Conservation (phyloP, 2,113 vertebrate species). For the Albula goreensis region DNA sequence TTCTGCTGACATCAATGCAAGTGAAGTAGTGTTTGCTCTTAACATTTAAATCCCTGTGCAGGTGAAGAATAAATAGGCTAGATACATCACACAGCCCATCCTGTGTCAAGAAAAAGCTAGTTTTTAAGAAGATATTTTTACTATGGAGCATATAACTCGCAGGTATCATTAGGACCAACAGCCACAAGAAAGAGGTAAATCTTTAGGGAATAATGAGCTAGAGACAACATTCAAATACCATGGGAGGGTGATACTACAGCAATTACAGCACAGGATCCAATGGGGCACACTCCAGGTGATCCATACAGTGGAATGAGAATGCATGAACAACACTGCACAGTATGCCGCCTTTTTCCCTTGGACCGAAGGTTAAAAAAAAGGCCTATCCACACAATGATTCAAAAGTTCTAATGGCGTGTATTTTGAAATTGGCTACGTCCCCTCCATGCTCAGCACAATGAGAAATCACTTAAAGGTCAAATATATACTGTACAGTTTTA, state of each 20-base stretch:
- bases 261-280: neutral
- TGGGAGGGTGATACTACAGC: neutral
- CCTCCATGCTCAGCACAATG: neutral
- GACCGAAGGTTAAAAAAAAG: neutral
- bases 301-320: neutral
- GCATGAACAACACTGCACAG: neutral
- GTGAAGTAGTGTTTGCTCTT: neutral
- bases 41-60: neutral
- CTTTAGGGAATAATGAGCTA: neutral
- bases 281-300: neutral
- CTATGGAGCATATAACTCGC: neutral
- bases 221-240: neutral
- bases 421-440: neutral
- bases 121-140: neutral
- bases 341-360: neutral
- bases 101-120: neutral
- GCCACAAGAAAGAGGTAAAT: neutral
- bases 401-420: neutral
- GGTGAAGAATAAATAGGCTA: neutral
- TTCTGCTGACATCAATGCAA: neutral
- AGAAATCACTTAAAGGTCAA: too few species aligned
- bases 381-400: neutral
- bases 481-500: neutral
- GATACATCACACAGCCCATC: neutral
- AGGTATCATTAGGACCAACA: neutral